These are phyloP conservation scores for Plutella xylostella DNA, from an alignment of 2,888 invertebrate genomes.

Conservation along the genomic window DNA sequence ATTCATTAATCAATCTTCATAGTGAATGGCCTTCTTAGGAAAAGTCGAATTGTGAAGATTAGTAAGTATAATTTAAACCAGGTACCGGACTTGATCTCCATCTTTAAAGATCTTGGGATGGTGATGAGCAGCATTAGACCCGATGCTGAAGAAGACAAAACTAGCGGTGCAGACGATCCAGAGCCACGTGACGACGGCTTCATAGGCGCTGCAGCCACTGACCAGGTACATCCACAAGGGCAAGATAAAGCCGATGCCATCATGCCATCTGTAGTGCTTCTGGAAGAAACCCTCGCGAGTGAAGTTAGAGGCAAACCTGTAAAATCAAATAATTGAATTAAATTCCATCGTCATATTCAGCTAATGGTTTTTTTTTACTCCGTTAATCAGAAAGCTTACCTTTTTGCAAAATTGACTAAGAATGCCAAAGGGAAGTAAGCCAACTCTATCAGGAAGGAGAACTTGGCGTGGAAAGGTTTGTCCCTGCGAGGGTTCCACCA, in stretches of 20 bases:
- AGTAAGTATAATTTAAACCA: too few relatives aligned
- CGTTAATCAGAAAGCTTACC: conserved; percentile 36
- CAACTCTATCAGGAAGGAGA: conserved; percentile 53
- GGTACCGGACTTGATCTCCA: conserved; percentile 76
- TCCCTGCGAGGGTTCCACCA: conserved; percentile 75
- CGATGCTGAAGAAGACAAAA: conserved; percentile 73
- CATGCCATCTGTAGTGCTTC: conserved; percentile 44
- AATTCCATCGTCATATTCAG: background rate
- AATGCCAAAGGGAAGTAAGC: conserved; percentile 44
- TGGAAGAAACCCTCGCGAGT: conserved; percentile 33
- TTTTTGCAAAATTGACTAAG: conserved; percentile 39
- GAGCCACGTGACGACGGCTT: conserved; percentile 65
- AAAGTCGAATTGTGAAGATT: too few relatives aligned
- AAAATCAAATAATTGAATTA: conserved; percentile 11
- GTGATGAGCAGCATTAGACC: conserved; percentile 83
- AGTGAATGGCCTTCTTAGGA: too few relatives aligned
- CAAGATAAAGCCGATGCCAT: conserved; percentile 38
- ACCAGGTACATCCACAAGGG: conserved; percentile 53
- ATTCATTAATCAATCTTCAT: too few relatives aligned
- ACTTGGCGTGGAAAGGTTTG: conserved; percentile 48
- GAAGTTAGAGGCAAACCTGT: conserved; percentile 33
- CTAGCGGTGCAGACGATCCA: conserved; percentile 69
- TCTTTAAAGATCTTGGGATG: conserved; percentile 85
- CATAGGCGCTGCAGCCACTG: conserved; percentile 33
- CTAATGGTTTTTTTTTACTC: too few relatives aligned